Conservation (phyloP, 2,888 invertebrate genomes). For the Orthosia gracilis region DNA sequence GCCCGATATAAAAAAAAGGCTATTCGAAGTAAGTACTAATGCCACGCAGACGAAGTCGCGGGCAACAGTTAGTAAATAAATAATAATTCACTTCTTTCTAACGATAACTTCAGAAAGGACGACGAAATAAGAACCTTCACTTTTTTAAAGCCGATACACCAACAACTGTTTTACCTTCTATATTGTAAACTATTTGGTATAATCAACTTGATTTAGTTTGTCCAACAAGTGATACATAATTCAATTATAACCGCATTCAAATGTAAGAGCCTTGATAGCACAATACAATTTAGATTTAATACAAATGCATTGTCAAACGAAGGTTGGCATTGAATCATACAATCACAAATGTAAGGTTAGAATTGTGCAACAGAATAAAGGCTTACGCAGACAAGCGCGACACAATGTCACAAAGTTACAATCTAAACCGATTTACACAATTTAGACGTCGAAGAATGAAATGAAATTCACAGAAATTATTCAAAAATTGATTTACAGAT, state of each 20-base stretch:
- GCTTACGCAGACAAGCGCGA: no score
- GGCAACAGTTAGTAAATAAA: no score
- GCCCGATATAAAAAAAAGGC: no score
- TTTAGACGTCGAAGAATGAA: no score
- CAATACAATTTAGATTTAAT: conserved; percentile 44
- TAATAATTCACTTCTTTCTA: no score
- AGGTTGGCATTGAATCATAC: conserved; percentile 45
- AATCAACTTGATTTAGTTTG: conserved; percentile 11
- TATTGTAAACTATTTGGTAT: neutral
- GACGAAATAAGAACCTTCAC: neutral
- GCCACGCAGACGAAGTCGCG: no score
- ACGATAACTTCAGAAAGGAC: neutral
- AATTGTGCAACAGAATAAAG: conserved; percentile 36
- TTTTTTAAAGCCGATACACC: neutral
- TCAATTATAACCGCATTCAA: conserved; percentile 44
- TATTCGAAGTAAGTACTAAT: no score
- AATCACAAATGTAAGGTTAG: conserved; percentile 27
- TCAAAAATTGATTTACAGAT: neutral
- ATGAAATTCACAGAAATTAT: neutral
- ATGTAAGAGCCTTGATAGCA: conserved; percentile 39
- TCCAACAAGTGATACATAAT: conserved; percentile 27
- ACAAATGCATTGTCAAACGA: conserved; percentile 40
- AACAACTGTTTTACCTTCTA: neutral
- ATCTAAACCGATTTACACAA: no score
- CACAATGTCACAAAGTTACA: neutral